Conservation (phyloP, 2,113 vertebrate genomes). For the Gasterosteus aculeatus region DNA sequence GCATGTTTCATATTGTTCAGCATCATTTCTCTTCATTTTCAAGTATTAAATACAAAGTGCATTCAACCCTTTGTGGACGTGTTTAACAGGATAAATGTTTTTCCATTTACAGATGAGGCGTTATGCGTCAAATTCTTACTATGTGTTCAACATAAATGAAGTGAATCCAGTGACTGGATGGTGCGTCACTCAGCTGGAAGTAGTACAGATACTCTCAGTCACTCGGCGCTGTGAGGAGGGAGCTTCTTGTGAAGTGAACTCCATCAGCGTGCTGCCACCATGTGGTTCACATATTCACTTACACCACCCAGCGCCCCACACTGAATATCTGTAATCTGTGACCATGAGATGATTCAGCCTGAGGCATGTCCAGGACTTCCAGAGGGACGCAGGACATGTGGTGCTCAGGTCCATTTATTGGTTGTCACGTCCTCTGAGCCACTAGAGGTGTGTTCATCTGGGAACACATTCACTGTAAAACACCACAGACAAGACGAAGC, state of each 20-base stretch:
- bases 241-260: neutral
- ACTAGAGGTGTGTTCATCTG: neutral
- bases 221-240: too few species aligned
- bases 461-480: neutral
- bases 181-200: neutral
- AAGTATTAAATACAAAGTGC: neutral
- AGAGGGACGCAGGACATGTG: neutral
- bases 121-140: too few species aligned
- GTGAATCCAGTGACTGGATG: too few species aligned
- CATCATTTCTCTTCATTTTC: neutral
- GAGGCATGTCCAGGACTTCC: neutral
- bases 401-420: neutral
- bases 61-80: neutral
- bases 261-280: conserved; percentile 30
- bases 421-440: neutral
- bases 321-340: neutral
- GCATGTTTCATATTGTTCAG: neutral
- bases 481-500: neutral
- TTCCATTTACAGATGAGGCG: too few species aligned
- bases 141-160: neutral
- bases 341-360: neutral
- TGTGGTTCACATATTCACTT: neutral
- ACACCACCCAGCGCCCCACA: neutral
- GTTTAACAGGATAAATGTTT: too few species aligned
- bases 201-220: too few species aligned